Conservation (phyloP, 2,888 invertebrate genomes). For the Cistogaster globosa region DNA sequence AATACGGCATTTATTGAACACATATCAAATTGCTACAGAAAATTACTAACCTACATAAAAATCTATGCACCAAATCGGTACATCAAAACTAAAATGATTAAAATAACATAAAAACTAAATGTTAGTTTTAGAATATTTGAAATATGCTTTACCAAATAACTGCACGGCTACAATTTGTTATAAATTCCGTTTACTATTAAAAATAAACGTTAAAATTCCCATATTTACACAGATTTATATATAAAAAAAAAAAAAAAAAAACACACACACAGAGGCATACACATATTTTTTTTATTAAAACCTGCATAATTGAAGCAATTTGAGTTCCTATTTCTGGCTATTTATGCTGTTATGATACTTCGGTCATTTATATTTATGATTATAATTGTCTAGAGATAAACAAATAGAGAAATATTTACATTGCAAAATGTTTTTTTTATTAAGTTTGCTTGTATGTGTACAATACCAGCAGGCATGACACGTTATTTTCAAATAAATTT, state of each 20-base stretch:
- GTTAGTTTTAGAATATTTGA: conserved; percentile 50
- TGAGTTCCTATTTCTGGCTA: conserved; percentile 12
- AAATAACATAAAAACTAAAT: conserved; percentile 42
- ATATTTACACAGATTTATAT: neutral
- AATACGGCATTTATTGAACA: conserved; percentile 43
- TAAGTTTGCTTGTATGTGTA: neutral
- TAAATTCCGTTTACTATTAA: conserved; percentile 2
- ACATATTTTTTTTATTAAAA: neutral
- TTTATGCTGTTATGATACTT: conserved; percentile 50
- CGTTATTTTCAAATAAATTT: conserved; percentile 16
- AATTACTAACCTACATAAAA: conserved; percentile 6
- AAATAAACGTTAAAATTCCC: conserved; percentile 12
- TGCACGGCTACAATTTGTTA: conserved; percentile 25
- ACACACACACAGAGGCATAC: neutral
- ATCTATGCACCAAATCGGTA: neutral
- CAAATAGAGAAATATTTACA: conserved; percentile 11
- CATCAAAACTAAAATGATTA: neutral
- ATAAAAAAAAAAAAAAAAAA: neutral
- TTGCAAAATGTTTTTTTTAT: neutral
- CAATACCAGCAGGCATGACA: conserved; percentile 13
- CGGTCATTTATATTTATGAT: conserved; percentile 61
- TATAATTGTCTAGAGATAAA: conserved; percentile 64
- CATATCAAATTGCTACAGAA: neutral
- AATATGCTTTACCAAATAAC: conserved; percentile 37
- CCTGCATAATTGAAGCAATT: conserved; percentile 14